Percentiles rank a stretch among this genome's conserved stretches.
Evolutionary conservation across 1,140 invertebrate genomes (phyloP).

Genomic region (Drosophila kanapiae): DNA sequence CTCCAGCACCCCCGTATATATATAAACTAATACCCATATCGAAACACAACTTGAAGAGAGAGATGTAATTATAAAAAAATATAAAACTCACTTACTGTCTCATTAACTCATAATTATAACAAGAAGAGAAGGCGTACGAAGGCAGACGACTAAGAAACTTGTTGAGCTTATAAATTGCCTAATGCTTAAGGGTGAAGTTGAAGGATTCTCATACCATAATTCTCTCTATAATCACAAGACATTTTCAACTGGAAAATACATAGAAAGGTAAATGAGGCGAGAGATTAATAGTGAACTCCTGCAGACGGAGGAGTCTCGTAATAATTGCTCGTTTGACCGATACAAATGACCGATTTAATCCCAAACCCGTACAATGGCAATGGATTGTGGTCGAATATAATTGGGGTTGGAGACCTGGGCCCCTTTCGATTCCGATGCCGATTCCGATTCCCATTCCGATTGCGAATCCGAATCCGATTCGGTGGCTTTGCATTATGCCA

Average conservation of each 20-base stretch:
- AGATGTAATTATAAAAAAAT: too few species aligned
- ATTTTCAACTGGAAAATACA: constrained; percentile 10
- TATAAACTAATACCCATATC: too few species aligned
- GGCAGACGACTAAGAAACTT: not conserved
- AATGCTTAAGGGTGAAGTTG: not conserved
- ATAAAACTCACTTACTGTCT: not conserved
- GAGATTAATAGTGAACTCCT: constrained; percentile 13
- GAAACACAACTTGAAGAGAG: too few species aligned
- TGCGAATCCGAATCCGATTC: not conserved
- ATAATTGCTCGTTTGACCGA: constrained; percentile 28
- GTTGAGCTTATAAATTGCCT: constrained; percentile 1
- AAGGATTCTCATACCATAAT: constrained; percentile 1
- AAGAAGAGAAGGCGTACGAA: not conserved
- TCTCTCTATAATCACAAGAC: constrained; percentile 5
- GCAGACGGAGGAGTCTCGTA: not conserved
- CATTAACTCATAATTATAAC: not conserved
- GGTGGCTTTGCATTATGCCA: constrained; percentile 32
- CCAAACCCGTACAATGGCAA: not conserved
- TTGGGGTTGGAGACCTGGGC: not conserved
- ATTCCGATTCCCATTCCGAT: constrained; percentile 21
- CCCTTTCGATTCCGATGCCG: not conserved
- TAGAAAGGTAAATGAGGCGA: constrained; percentile 3
- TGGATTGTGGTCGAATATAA: not conserved
- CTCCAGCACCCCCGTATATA: too few species aligned
- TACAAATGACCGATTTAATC: constrained; percentile 18